Evolutionary conservation across 2,797 vertebrate genomes (phyloP).

Genomic region (Uromys caudimaculatus): DNA sequence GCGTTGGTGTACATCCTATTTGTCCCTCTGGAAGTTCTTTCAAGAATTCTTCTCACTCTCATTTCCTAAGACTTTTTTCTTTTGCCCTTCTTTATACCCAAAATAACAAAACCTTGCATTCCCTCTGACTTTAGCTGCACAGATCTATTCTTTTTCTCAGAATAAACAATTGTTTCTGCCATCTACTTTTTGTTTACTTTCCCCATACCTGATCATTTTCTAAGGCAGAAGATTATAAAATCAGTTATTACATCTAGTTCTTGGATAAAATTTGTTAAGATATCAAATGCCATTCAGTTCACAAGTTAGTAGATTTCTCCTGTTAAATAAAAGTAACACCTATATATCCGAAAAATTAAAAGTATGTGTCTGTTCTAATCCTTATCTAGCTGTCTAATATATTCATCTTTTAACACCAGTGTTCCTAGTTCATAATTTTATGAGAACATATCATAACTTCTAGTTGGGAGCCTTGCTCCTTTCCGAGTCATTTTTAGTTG

Average conservation of each 20-base stretch:
- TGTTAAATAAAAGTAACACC: not conserved
- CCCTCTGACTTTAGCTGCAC: not conserved
- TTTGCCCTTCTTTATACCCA: not conserved
- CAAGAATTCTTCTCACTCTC: not conserved
- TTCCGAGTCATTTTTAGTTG: conserved; percentile 47
- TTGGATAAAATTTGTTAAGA: not conserved
- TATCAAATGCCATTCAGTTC: not conserved
- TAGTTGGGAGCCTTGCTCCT: conserved; percentile 5
- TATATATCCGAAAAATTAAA: conserved; percentile 51
- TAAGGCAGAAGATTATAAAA: not conserved
- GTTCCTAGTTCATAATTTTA: not conserved
- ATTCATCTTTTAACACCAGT: not conserved
- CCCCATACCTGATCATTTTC: not conserved
- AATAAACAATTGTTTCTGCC: not conserved
- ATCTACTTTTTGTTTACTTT: not conserved
- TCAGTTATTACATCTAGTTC: not conserved
- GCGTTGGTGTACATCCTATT: not conserved
- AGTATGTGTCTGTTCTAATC: not conserved
- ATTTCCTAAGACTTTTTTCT: not conserved
- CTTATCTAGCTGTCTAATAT: not conserved
- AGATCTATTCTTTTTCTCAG: conserved; percentile 24
- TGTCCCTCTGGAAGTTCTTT: not conserved
- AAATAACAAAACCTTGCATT: not conserved
- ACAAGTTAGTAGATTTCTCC: conserved; percentile 34
- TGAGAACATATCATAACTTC: not conserved